These are phyloP conservation scores for Subacronicta megacephala DNA, from an alignment of 2,888 invertebrate species.

Conservation along the genomic window DNA sequence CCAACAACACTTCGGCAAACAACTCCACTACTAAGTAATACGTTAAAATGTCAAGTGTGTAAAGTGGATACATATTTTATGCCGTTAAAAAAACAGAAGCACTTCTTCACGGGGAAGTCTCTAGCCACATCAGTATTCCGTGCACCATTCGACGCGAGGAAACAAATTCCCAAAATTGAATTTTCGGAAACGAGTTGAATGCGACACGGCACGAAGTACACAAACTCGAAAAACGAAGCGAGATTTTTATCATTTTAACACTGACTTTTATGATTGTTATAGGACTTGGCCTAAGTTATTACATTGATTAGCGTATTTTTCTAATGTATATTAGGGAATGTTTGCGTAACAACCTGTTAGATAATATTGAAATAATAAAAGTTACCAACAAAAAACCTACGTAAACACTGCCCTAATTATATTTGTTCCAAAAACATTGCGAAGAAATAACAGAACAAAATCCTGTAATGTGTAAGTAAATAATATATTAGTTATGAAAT, in stretches of 20 bases:
- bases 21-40: conserved; percentile 35
- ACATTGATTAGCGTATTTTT: conserved; percentile 10
- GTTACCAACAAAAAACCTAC: no score
- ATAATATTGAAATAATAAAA: neutral
- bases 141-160: conserved; percentile 83
- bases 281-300: conserved; percentile 16
- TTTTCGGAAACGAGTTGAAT: conserved; percentile 89
- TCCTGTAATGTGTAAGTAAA: no score
- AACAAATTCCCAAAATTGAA: conserved; percentile 90
- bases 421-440: no score
- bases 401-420: no score
- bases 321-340: no score
- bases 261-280: conserved; percentile 71
- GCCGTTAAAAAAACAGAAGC: conserved; percentile 65
- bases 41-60: conserved; percentile 68
- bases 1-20: conserved; percentile 1
- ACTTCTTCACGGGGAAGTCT: conserved; percentile 70
- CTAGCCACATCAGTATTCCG: conserved; percentile 84
- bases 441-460: no score
- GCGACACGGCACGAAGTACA: conserved; percentile 87
- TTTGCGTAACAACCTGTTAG: no score
- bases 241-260: conserved; percentile 86
- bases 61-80: conserved; percentile 71
- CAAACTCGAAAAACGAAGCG: conserved; percentile 83
- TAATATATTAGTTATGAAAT: no score